Evolutionary conservation across 92 coral and sea anemone genomes (phyloP).

Genomic region (Epizoanthus rinbou): DNA sequence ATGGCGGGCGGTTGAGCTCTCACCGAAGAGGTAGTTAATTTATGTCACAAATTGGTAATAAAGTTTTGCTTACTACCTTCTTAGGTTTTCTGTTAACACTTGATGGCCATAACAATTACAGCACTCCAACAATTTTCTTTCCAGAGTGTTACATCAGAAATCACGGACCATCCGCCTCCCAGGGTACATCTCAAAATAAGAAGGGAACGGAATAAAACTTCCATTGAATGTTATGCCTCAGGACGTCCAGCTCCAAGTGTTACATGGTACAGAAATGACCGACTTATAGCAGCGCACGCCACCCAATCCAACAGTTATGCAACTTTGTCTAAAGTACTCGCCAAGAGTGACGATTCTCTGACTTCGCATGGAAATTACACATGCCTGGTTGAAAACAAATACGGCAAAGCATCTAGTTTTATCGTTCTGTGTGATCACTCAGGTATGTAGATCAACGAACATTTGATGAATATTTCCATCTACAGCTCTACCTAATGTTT

Average conservation of each 20-base stretch:
- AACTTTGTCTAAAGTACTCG: background rate
- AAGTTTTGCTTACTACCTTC: too few species aligned
- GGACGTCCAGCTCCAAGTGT: background rate
- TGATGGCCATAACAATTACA: background rate
- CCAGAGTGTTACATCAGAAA: background rate
- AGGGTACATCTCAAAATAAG: constrained; percentile 2
- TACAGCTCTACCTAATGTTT: too few species aligned
- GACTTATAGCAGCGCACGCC: background rate
- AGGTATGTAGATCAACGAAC: background rate
- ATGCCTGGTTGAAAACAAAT: constrained; percentile 11
- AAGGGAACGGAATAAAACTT: background rate
- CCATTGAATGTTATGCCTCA: constrained; percentile 6
- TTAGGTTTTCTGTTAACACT: too few species aligned
- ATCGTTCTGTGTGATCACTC: background rate
- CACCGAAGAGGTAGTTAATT: too few species aligned
- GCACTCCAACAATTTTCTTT: background rate
- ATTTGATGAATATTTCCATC: background rate
- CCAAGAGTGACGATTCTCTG: background rate
- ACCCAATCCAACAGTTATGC: background rate
- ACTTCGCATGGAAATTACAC: constrained; percentile 20
- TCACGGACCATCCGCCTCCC: background rate
- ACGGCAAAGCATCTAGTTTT: constrained; percentile 12
- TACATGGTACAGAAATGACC: constrained; percentile 26
- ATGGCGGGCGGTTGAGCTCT: too few species aligned
- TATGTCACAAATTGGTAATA: too few species aligned